Base-by-base conservation (phyloP, 1,140 invertebrate genomes). In the Drosophila guanche region DNA sequence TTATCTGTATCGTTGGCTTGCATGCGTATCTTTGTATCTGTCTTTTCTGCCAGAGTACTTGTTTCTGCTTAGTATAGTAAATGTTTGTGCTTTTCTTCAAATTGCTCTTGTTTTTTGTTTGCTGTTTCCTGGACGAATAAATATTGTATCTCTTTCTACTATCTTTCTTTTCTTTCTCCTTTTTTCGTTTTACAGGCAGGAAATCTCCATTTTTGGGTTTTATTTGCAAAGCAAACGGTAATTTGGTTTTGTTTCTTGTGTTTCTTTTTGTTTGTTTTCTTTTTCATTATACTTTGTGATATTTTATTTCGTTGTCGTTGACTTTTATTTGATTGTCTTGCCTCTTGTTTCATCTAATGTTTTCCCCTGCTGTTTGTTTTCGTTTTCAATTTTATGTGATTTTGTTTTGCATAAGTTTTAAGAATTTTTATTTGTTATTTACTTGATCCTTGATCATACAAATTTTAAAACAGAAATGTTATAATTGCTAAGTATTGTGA, bases 161-260 rank as follows among this genome's bases (percentile, higher is more conserved):
- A 70, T 83, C 61, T 83, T 62, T 63, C 74, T 73, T 83, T 75
- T 67, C 71, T 80, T 77, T 84, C 70, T 78, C 74, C 66, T 81
- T 59, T 89, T 88, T 52, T 77, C n/a, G 75, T 77, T 78, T 89
- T 84, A 79, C 89, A 90, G 90, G 89, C 89, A 90, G 89, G 89
- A 90, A 90, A 90, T 90, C 90, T 77, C 90, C 89, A 79, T 90
- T 90, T 90, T 90, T 90, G 89, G 89, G 90, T 86, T 90, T 90
- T 66, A 90, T 90, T 90, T 90, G 89, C 85, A 90, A 90, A 89
- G 83, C 89, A 79, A 90, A 90, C 89, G 89, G 89, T 90, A 90
- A 90, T 76, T 80, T 90, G 45, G 50, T 73, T 76, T 63, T 54
- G 53, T 43, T 59, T 62, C 60, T 57, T 62, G 25, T 70, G 16